A percentile compares a stretch with the other conserved stretches of the same genome.
These are phyloP conservation scores for Chionis minor DNA, from an alignment of 2,113 vertebrate genomes.

Conservation along the genomic window DNA sequence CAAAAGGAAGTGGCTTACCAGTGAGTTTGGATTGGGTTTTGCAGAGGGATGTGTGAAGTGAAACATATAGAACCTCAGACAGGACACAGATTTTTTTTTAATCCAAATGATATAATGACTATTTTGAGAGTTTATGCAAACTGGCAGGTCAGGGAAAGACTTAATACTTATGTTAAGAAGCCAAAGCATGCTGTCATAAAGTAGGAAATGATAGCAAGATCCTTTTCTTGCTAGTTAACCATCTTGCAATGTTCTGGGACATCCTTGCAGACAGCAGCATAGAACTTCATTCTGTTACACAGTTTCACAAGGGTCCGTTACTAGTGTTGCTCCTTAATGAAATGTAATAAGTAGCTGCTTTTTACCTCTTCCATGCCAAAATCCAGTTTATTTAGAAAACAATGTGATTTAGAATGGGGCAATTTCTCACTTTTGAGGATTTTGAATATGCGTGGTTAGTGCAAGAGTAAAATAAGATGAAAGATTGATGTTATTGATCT, in stretches of 20 bases:
- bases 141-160: not conserved
- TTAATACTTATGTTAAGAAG: not conserved
- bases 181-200: not conserved
- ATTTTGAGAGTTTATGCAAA: not conserved
- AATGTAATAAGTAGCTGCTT: not conserved
- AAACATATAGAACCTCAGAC: not conserved
- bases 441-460: slow-evolving; percentile 57
- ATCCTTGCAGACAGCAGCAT: not conserved
- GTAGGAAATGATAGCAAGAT: not conserved
- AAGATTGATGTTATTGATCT: slow-evolving; percentile 58
- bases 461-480: slow-evolving; percentile 41
- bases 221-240: not conserved
- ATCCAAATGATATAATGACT: not conserved
- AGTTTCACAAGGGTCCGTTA: not conserved
- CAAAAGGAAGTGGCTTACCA: not conserved
- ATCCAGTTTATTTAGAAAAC: not conserved
- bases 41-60: not conserved
- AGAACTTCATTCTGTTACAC: not conserved
- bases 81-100: not conserved
- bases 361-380: not conserved
- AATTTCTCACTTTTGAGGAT: slow-evolving; percentile 1
- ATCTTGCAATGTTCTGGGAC: not conserved
- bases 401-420: not conserved
- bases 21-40: not conserved
- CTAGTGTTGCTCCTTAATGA: not conserved